Base-by-base conservation (phyloP, 2,888 invertebrate genomes). In the Cordilura impudica region DNA sequence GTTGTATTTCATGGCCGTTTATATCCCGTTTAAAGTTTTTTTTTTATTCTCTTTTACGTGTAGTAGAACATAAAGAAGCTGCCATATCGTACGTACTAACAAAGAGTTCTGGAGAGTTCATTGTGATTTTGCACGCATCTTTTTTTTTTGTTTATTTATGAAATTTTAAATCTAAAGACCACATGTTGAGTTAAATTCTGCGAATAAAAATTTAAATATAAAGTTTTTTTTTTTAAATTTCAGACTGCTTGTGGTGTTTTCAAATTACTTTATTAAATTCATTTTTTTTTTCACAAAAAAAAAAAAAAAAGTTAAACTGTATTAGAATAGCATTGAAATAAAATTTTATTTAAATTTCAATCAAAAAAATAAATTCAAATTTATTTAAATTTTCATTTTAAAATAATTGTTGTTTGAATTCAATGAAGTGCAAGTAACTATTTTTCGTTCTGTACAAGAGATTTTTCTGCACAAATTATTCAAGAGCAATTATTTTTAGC, bases 231-330 rank as follows among this genome's bases (percentile, higher is more conserved):
- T 26, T 39, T 29, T 51, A 54, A 66, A 47, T 70, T 60, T 18
- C 51, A 54, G 79, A 79, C 79, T 71, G 61, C 79, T 72, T 75
- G 79, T 75, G 79, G 79, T 39, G 79, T 53, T 75, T 75, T 63
- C 10, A 79, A 75, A 79, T 72, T 79, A 58, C 51, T 72, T 79
- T 79, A 63, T 49, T 8, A 61, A 43, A 47, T 45, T 23, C 29
- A 45, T 63, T 63, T 14, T 21, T 51, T 5, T 39, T 39, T n/a
- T 31, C 10, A 10, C 0, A 39, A 35, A 39, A 3, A 1, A n/a
- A 39, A 21, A 26, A 19, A 51, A 4, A 54, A 21, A 58, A 66
- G 14, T 39, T 12, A 39, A 39, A n/a, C 35, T 39, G 12, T 39
- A 26, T 26, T 26, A n/a, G n/a, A n/a, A n/a, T n/a, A n/a, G n/a